A percentile compares a stretch with the other conserved stretches of the same genome.
Conservation (phyloP, 1,140 invertebrate genomes). For the Heliothis subflexa region DNA sequence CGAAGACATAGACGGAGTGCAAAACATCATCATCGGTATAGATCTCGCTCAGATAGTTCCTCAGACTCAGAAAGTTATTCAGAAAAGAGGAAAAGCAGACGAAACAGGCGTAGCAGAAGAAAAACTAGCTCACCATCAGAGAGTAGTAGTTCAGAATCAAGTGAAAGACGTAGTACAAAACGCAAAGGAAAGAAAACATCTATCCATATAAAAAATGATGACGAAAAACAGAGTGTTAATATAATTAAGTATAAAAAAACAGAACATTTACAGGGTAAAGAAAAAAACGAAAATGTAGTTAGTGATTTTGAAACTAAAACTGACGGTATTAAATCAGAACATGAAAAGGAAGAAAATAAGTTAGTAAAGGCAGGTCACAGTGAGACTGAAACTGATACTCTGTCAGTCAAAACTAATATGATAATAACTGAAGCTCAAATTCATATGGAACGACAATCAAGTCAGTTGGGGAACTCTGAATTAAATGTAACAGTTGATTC, state of each 20-base stretch:
- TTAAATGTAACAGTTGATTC: slow-evolving; percentile 76
- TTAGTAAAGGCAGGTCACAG: slow-evolving; percentile 74
- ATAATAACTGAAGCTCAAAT: slow-evolving; percentile 85
- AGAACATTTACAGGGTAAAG: slow-evolving; percentile 58
- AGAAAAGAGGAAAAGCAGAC: slow-evolving; percentile 73
- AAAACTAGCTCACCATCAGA: slow-evolving; percentile 69
- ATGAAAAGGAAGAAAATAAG: slow-evolving; percentile 65
- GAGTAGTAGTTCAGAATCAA: slow-evolving; percentile 77
- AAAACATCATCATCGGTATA: slow-evolving; percentile 65
- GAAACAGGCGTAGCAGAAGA: slow-evolving; percentile 72
- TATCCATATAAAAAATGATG: slow-evolving; percentile 81
- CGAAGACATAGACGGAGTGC: slow-evolving; percentile 68
- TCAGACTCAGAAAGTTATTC: slow-evolving; percentile 72
- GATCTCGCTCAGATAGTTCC: slow-evolving; percentile 75
- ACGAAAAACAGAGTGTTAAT: slow-evolving; percentile 80
- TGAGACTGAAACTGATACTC: slow-evolving; percentile 83
- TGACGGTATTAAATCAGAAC: slow-evolving; percentile 65
- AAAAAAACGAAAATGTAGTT: slow-evolving; percentile 61
- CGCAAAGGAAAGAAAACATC: slow-evolving; percentile 81
- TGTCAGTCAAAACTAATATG: slow-evolving; percentile 83
- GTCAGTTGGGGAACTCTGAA: slow-evolving; percentile 76
- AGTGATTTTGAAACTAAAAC: slow-evolving; percentile 55
- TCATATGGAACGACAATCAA: slow-evolving; percentile 81
- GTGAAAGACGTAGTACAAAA: slow-evolving; percentile 74
- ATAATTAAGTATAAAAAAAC: slow-evolving; percentile 79